phyloP scores from a whole-genome alignment of 1,140 invertebrate species.

The Microplitis demolitor region DNA sequence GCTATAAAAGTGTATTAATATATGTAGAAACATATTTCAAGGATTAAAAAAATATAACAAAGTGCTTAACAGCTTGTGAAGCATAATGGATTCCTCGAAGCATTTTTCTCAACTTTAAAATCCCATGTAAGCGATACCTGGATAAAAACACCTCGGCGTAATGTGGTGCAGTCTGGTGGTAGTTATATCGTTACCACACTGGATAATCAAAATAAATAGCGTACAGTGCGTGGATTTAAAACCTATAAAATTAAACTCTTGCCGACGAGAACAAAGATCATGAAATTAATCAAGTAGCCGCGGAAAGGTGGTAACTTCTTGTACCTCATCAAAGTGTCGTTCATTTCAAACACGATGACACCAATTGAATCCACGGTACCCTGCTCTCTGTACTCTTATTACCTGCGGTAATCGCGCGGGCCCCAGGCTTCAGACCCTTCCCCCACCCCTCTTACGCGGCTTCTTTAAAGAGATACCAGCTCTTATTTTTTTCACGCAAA shows the following conservation, averaged over 20 bases:
- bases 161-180: no score
- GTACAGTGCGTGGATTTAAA: neutral
- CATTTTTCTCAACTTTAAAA: no score
- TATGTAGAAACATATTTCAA: no score
- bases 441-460: constrained; percentile 44
- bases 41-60: no score
- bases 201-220: constrained; percentile 4
- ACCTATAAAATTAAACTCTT: neutral
- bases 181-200: no score
- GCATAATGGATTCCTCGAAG: no score
- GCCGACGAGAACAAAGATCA: neutral
- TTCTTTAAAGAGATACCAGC: constrained; percentile 50
- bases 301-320: constrained; percentile 36
- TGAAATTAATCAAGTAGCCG: neutral
- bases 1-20: no score
- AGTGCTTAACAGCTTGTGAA: no score
- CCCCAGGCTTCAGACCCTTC: constrained; percentile 38
- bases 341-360: constrained; percentile 47
- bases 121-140: no score
- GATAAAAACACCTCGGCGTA: no score
- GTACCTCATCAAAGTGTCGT: constrained; percentile 40
- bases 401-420: constrained; percentile 44
- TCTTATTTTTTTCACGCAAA: neutral
- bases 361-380: constrained; percentile 25
- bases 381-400: constrained; percentile 45